These are phyloP conservation scores for Axea sp. DNA, from an alignment of 2,888 invertebrate genomes.

Conservation along the genomic window DNA sequence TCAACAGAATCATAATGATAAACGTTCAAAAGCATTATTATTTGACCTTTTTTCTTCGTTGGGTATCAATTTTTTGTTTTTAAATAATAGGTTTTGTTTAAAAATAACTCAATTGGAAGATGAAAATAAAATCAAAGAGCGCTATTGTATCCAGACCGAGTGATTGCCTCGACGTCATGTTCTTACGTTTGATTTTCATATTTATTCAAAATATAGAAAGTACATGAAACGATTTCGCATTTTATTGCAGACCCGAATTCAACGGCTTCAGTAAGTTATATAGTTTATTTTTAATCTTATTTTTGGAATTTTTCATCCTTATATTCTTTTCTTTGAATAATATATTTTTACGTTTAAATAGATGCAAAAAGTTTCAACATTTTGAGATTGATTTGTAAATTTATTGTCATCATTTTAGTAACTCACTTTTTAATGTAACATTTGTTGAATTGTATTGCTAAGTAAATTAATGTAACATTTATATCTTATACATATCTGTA, in stretches of 20 bases:
- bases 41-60: too few species aligned
- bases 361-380: background rate
- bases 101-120: conserved; percentile 14
- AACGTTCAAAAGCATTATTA: too few species aligned
- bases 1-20: too few species aligned
- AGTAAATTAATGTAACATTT: conserved; percentile 46
- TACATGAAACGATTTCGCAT: conserved; percentile 43
- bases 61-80: background rate
- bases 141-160: conserved; percentile 67
- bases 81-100: too few species aligned
- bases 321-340: background rate
- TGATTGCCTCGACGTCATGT: conserved; percentile 64
- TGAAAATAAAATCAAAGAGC: conserved; percentile 60
- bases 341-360: background rate
- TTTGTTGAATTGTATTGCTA: conserved; percentile 37
- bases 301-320: background rate
- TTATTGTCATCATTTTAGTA: too few species aligned
- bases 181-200: conserved; percentile 65
- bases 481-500: conserved; percentile 38
- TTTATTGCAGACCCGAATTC: conserved; percentile 48
- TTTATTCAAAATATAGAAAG: conserved; percentile 66
- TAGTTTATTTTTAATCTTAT: conserved; percentile 2
- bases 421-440: conserved; percentile 33
- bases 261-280: conserved; percentile 25
- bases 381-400: conserved; percentile 31